Evolutionary conservation across 2,797 vertebrate genomes (phyloP), one percentile per base, ranked within the genome.

Genomic region (Coregonus sp.): DNA sequence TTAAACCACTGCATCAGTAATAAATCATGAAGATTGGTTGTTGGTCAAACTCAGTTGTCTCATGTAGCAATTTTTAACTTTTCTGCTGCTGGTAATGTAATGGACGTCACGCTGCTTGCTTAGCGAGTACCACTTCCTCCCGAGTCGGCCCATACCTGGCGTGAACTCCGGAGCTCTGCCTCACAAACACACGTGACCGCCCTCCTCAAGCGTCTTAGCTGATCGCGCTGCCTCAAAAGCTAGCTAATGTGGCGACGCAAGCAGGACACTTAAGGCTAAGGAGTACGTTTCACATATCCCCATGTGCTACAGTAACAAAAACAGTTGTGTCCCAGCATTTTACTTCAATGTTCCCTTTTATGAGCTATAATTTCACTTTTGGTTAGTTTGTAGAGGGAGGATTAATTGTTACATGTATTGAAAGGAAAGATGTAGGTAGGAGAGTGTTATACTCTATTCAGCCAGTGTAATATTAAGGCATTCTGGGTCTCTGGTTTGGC

Each of bases 341-440:
- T 5, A 25, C n/a, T 11, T 72, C 2, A 72, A 29, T 9, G 29
- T 35, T 52, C 29, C 51, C 71, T 72, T 54, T 56, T 35, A 72
- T 15, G 29, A 31, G 20, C 7, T 31, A 52, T 56, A 72, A 56
- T 72, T 18, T 20, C 51, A 72, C 71, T 72, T 72, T 29, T n/a
- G 51, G 31, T 72, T 72, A 2, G 52, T 56, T 56, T 56, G 6
- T 4, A 54, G n/a, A 72, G 2, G 47, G 51, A 72, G 2, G 20
- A n/a, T 3, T 7, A 20, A 61, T 61, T n/a, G 20, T 61, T 25
- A 59, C 6, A 61, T 61, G 7, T 31, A 56, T n/a, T n/a, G 4
- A 71, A 29, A 6, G 5, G 6, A 56, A 16, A 31, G 4, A 1
- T 37, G 29, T 29, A 35, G 65, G 31, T 59, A 37, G 9, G 40